Conservation (phyloP, 2,797 vertebrate species). For the Petrocephalus sullivani region DNA sequence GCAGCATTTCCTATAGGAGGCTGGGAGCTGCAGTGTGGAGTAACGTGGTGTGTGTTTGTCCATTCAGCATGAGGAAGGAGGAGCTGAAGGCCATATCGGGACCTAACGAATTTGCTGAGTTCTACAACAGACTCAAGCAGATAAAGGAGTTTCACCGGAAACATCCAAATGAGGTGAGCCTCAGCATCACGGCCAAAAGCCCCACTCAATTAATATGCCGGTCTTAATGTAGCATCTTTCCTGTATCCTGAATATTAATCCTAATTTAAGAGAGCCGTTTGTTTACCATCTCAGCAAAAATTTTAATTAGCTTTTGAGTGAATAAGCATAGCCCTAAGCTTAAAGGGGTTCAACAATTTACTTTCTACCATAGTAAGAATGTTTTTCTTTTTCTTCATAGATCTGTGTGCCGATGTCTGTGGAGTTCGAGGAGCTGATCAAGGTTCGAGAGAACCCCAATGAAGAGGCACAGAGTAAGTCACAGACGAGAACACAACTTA, state of each 20-base stretch:
- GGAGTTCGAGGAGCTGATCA: constrained; percentile 94
- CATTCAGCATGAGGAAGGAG: constrained; percentile 81
- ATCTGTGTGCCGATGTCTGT: constrained; percentile 97
- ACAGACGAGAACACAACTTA: not conserved
- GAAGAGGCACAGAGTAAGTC: constrained; percentile 93
- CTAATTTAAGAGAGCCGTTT: not conserved
- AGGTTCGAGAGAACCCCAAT: constrained; percentile 88
- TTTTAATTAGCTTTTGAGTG: not conserved
- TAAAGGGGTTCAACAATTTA: not conserved
- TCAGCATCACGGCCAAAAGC: not conserved
- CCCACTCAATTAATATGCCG: not conserved
- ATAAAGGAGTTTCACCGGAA: constrained; percentile 98
- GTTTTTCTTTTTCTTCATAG: constrained; percentile 48
- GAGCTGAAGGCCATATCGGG: constrained; percentile 93
- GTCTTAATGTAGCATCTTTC: not conserved
- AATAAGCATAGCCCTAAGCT: not conserved
- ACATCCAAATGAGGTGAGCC: constrained; percentile 88
- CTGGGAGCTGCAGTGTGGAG: not conserved
- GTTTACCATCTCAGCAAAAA: not conserved
- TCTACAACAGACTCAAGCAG: constrained; percentile 93
- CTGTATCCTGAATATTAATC: not conserved
- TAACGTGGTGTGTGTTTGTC: not conserved
- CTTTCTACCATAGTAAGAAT: not conserved
- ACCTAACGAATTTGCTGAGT: constrained; percentile 94
- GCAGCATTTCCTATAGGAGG: not conserved